Percentiles rank a stretch among this genome's conserved stretches.
These are phyloP conservation scores for Agriopis marginaria DNA, from an alignment of 2,888 invertebrate species.

Conservation along the genomic window DNA sequence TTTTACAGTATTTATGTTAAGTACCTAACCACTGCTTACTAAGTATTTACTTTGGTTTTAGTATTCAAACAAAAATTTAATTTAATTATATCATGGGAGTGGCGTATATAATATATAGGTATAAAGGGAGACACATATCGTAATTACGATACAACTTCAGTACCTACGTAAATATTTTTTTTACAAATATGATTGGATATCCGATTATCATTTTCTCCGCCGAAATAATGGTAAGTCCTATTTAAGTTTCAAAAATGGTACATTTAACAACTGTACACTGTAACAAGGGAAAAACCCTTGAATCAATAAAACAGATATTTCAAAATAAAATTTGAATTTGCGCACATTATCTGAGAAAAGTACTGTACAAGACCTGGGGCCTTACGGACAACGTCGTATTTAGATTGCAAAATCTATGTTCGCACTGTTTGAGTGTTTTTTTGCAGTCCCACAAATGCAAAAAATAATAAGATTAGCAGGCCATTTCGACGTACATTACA, in stretches of 20 bases:
- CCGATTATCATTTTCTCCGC: no score
- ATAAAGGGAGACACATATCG: not conserved
- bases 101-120: not conserved
- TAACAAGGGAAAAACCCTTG: no score
- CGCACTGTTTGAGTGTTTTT: not conserved
- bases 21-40: not conserved
- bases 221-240: no score
- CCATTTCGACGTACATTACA: constrained; percentile 57
- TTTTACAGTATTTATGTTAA: not conserved
- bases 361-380: no score
- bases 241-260: no score
- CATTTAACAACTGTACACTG: no score
- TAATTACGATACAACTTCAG: not conserved
- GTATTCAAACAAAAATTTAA: not conserved
- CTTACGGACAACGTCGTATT: no score
- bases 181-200: no score
- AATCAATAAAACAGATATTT: no score
- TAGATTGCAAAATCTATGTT: no score
- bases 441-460: constrained; percentile 37
- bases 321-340: no score
- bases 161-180: not conserved
- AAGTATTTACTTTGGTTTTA: not conserved
- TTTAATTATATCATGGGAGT: not conserved
- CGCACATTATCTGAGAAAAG: no score
- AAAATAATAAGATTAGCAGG: constrained; percentile 55